Percentiles rank a stretch among this genome's conserved stretches.
Conservation (phyloP, 2,113 vertebrate genomes). For the Pandion haliaetus region DNA sequence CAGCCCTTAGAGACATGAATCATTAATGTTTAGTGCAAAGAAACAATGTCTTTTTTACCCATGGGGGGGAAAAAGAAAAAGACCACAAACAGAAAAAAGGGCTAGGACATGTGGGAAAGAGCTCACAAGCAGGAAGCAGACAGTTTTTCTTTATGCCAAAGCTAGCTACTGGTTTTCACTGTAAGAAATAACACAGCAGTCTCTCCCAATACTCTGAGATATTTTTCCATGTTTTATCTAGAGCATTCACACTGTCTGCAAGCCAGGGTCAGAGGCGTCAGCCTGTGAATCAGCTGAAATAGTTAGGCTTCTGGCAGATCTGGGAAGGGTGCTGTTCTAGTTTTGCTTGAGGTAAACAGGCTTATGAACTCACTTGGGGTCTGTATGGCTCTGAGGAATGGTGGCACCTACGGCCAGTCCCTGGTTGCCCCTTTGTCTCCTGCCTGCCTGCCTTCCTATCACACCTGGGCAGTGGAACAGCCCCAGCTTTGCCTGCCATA, state of each 20-base stretch:
- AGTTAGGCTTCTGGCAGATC: background rate
- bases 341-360: background rate
- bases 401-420: background rate
- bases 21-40: constrained; percentile 22
- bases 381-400: background rate
- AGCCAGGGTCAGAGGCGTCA: background rate
- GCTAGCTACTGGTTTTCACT: background rate
- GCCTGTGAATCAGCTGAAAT: background rate
- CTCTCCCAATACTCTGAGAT: background rate
- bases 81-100: background rate
- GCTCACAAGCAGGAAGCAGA: background rate
- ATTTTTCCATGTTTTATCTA: background rate
- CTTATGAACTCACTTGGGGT: background rate
- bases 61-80: background rate
- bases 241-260: background rate
- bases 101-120: background rate
- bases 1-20: constrained; percentile 37
- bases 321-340: background rate
- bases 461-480: background rate
- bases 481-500: background rate
- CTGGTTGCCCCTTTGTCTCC: background rate
- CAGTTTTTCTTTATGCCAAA: background rate
- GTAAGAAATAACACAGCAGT: background rate
- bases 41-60: background rate
- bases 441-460: background rate